Evolutionary conservation across 2,113 vertebrate genomes (phyloP).

Genomic region (Gambusia affinis): DNA sequence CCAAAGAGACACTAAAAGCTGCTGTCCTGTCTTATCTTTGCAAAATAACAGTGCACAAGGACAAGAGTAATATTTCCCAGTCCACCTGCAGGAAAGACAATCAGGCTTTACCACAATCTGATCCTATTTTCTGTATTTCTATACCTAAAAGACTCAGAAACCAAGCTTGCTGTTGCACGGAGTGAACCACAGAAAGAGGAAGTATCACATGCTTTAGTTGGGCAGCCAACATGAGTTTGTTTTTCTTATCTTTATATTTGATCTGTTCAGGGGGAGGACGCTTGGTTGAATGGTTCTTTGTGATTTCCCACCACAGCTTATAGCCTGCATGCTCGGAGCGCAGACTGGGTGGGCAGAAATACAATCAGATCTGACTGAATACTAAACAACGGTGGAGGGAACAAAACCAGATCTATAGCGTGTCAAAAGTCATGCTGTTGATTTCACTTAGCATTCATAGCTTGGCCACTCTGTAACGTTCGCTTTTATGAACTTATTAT

Average conservation of each 20-base stretch:
- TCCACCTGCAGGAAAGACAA: conserved; percentile 20
- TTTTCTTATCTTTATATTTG: conserved; percentile 62
- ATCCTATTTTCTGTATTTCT: conserved; percentile 27
- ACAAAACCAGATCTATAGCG: conserved; percentile 24
- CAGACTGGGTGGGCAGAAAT: conserved; percentile 49
- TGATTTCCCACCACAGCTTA: conserved; percentile 48
- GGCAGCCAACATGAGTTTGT: conserved; percentile 42
- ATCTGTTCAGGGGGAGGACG: conserved; percentile 56
- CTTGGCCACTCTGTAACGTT: conserved; percentile 43
- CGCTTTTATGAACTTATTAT: conserved; percentile 47
- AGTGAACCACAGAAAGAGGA: conserved; percentile 43
- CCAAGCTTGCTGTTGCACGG: conserved; percentile 11
- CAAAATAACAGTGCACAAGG: conserved; percentile 10
- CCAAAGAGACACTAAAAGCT: background rate
- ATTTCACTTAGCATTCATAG: conserved; percentile 27
- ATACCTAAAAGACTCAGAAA: conserved; percentile 4
- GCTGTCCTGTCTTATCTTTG: conserved; percentile 13
- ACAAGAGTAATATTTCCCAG: conserved; percentile 30
- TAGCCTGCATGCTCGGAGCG: conserved; percentile 28
- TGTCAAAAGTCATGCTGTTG: conserved; percentile 21
- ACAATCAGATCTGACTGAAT: conserved; percentile 45
- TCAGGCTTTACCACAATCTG: conserved; percentile 21
- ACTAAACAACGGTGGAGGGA: conserved; percentile 7
- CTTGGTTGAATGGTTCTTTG: conserved; percentile 65
- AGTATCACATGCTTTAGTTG: conserved; percentile 58